phyloP scores from a whole-genome alignment of 64 coral and sea anemone species.

The Dendrophyllia cribrosa region DNA sequence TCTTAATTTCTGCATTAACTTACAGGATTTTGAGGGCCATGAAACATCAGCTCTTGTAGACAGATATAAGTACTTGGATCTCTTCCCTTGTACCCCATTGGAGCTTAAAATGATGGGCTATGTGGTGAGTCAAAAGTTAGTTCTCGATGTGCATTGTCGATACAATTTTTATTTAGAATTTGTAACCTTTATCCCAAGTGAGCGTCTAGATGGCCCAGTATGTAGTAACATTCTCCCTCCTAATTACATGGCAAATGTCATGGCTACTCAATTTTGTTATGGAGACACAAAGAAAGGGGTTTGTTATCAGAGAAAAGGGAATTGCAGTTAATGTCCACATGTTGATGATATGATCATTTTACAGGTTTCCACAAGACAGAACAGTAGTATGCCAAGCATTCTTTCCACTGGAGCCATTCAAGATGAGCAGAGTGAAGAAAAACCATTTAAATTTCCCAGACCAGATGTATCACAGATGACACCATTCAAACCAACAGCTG shows the following conservation, averaged over 20 bases:
- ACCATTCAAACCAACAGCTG: slow-evolving; percentile 93
- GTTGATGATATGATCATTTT: neutral
- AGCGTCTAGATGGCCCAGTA: too few relatives aligned
- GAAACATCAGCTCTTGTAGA: slow-evolving; percentile 93
- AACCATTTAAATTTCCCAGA: slow-evolving; percentile 66
- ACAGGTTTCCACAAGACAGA: slow-evolving; percentile 80
- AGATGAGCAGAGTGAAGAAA: slow-evolving; percentile 83
- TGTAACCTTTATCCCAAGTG: too few relatives aligned
- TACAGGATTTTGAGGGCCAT: slow-evolving; percentile 86
- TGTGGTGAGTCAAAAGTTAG: slow-evolving; percentile 67
- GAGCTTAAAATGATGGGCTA: slow-evolving; percentile 98
- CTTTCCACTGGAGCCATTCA: slow-evolving; percentile 35
- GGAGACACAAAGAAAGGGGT: too few relatives aligned
- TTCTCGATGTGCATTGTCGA: neutral
- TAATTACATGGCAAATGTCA: too few relatives aligned
- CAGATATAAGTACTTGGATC: slow-evolving; percentile 94
- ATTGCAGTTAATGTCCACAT: too few relatives aligned
- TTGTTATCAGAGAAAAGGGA: too few relatives aligned
- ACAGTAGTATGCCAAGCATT: slow-evolving; percentile 15
- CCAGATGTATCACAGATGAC: slow-evolving; percentile 94
- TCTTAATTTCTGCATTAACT: too few relatives aligned
- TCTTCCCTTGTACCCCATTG: slow-evolving; percentile 78
- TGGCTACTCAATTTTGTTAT: too few relatives aligned
- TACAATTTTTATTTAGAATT: too few relatives aligned
- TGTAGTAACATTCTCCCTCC: too few relatives aligned